Conservation (phyloP, 2,888 invertebrate species). For the Xanthorhoe designata region DNA sequence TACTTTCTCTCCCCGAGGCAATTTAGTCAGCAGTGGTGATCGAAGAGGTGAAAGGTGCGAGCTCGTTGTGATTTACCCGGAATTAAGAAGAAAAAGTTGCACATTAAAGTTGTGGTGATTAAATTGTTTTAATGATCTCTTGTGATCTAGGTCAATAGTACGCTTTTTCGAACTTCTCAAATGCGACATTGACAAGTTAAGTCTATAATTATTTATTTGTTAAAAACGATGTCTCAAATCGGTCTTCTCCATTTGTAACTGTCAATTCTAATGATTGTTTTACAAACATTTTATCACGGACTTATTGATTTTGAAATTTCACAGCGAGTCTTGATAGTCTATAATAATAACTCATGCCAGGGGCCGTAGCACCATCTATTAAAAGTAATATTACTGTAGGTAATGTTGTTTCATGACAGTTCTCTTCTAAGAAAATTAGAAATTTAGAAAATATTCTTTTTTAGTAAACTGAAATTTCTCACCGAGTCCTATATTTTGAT, state of each 20-base stretch:
- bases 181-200: background rate
- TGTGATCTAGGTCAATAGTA: conserved; percentile 2
- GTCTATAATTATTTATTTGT: background rate
- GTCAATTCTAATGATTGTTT: background rate
- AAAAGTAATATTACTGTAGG: no score
- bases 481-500: no score
- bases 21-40: conserved; percentile 55
- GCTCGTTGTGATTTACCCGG: conserved; percentile 48
- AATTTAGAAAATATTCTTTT: no score
- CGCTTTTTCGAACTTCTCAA: background rate
- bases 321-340: no score
- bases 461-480: no score
- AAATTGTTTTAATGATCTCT: conserved; percentile 17
- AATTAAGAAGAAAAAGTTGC: conserved; percentile 41
- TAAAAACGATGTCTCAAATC: background rate
- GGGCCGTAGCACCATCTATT: no score
- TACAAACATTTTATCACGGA: background rate
- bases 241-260: background rate
- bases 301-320: no score
- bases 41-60: conserved; percentile 64
- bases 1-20: conserved; percentile 69
- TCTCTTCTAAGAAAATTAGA: no score
- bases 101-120: conserved; percentile 1
- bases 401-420: no score
- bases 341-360: no score